Base-by-base conservation (phyloP, 2,888 invertebrate genomes). In the Mantis religiosa region DNA sequence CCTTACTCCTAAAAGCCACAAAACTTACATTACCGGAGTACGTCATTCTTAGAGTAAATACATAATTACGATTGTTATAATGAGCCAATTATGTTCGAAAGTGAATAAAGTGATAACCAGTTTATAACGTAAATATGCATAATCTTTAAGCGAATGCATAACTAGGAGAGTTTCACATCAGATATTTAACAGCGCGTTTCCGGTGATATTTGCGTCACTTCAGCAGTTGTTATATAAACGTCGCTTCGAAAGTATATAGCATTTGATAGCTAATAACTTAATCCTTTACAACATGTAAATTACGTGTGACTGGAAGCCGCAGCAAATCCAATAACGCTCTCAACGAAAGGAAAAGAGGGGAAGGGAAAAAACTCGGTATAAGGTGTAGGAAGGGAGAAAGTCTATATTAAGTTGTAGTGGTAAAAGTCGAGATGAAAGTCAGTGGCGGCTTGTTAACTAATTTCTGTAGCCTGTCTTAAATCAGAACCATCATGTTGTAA, bases 281-380 rank as follows among this genome's bases (percentile, higher is more conserved):
- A 20, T 20, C 54, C 54, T 71, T n/a, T 71, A 71, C 54, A 71
- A 71, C 87, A 87, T 87, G 87, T 87, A 87, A 87, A 87, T 87
- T 87, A 87, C 34, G 71, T 87, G 87, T 87, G 87, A 87, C 87
- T 87, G 25, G 87, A 87, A 87, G 87, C 87, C 87, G 8, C 87
- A 87, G 87, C 87, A 87, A 87, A 87, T 87, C 87, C 87, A 87
- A 87, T 87, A 87, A 87, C 87, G 82, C 25, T 82, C 87, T 87
- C 87, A 87, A 87, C 54, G 54, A 71, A 71, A 71, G 8, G 54
- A 25, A 20, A 71, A 71, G 54, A 25, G 54, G 15, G 54, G 54
- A 25, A 71, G 54, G 6, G 6, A 25, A 87, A 84, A 86, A 87
- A 87, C 82, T 82, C 87, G 82, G 87, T 87, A 30, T 87, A 34